phyloP scores from a whole-genome alignment of 1,140 invertebrate genomes.

The Tetramorium simillimum region DNA sequence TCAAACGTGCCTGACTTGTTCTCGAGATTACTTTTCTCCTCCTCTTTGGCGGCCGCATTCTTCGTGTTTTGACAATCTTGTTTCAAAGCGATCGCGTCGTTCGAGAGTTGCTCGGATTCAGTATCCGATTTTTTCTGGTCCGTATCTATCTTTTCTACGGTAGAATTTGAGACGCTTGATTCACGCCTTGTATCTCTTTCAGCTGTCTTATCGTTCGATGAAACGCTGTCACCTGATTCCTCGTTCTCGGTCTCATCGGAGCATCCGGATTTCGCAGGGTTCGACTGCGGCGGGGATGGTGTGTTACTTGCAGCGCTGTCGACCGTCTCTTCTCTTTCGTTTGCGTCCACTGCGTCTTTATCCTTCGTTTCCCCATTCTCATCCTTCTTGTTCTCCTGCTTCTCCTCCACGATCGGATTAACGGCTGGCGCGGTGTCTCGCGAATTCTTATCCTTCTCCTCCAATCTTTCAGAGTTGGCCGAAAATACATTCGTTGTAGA shows the following conservation, averaged over 20 bases:
- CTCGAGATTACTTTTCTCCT: background rate
- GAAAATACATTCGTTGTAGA: background rate
- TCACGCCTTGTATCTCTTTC: background rate
- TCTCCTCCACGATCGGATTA: background rate
- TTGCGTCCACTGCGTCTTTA: background rate
- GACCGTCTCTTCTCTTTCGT: background rate
- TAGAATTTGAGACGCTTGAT: background rate
- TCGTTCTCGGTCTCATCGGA: background rate
- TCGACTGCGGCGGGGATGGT: background rate
- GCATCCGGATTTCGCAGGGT: background rate
- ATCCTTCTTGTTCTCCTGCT: background rate
- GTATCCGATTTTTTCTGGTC: background rate
- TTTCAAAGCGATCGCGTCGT: background rate
- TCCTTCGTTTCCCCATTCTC: background rate
- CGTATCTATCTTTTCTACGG: background rate
- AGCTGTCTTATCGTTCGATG: background rate
- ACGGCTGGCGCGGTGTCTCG: background rate
- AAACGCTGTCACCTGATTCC: background rate
- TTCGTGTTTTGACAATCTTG: background rate
- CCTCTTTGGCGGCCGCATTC: background rate
- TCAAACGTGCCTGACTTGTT: background rate
- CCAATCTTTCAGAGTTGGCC: background rate
- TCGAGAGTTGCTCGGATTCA: constrained; percentile 15
- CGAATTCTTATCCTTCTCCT: background rate
- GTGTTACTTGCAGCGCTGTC: background rate